Base-by-base conservation (phyloP, 2,888 invertebrate genomes). In the Acanthosepion lycidas region DNA sequence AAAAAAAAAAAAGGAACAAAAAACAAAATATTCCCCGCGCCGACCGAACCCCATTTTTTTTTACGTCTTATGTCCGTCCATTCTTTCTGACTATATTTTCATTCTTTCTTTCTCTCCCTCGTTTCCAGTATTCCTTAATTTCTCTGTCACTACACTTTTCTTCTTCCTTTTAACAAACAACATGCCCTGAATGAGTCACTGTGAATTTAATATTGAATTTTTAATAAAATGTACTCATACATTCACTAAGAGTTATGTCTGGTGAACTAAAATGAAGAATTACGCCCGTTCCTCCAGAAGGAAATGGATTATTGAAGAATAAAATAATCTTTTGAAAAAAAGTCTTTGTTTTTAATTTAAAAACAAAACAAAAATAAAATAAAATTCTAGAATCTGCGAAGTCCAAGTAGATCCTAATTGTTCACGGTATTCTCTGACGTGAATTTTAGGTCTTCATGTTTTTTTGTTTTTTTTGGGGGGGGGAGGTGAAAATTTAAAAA, bases 141-240 rank as follows among this genome's bases (percentile, higher is more conserved):
- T 26, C 64, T 26, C 26, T 26, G 64, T 64, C 26, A 51, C 64
- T 23, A 23, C 64, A 64, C 28, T 64, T 26, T 64, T 8, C 26
- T 26, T 64, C 64, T 64, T 64, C 26, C 64, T n/a, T 78, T 12
- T 33, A 78, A 78, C 78, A 28, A n/a, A 78, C 78, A 78, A 78
- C 78, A 78, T n/a, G 78, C n/a, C 8, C n/a, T 33, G 78, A 15
- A 33, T 78, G 78, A 78, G 78, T 78, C 78, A 78, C 78, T 33
- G 78, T 78, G 78, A n/a, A 78, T 78, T 78, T 78, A 78, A 78
- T 78, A 78, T 78, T 78, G 78, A 78, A 78, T 78, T 78, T 78
- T 78, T 78, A 78, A 78, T 78, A 78, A 78, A 78, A 33, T 78
- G 78, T n/a, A 8, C n/a, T 78, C 78, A n/a, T 78, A 78, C 64